Evolutionary conservation across 1,140 invertebrate species (phyloP).

Genomic region (Drosophila punjabiensis): DNA sequence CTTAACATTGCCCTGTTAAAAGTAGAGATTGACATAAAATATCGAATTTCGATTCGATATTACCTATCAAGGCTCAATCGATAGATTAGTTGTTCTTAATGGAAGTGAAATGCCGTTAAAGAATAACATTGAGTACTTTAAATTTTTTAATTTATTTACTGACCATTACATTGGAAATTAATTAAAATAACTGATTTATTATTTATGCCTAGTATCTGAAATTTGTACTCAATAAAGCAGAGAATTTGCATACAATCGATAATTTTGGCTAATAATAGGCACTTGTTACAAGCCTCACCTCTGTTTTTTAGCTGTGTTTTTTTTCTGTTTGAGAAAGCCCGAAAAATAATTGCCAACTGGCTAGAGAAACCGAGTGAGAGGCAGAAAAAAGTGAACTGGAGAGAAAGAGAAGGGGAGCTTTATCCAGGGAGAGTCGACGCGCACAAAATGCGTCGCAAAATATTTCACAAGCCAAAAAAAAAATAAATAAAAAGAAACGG

Average conservation of each 20-base stretch:
- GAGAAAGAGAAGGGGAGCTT: constrained; percentile 40
- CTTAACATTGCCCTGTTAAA: constrained; percentile 25
- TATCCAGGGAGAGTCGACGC: constrained; percentile 30
- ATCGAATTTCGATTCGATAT: not conserved
- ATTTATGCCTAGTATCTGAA: too few relatives aligned
- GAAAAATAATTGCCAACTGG: constrained; percentile 68
- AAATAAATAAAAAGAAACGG: constrained; percentile 15
- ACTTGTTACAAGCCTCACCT: constrained; percentile 8
- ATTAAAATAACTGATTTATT: too few relatives aligned
- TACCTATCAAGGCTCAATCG: not conserved
- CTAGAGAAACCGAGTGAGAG: constrained; percentile 10
- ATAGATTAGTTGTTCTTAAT: too few relatives aligned
- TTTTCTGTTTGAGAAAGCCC: constrained; percentile 41
- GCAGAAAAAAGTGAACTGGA: constrained; percentile 1
- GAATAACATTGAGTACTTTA: too few relatives aligned
- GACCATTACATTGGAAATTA: too few relatives aligned
- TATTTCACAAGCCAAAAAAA: constrained; percentile 55
- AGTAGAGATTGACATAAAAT: not conserved
- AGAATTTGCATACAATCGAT: not conserved
- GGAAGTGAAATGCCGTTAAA: too few relatives aligned
- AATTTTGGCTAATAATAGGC: not conserved
- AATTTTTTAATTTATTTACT: too few relatives aligned
- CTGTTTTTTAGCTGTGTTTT: constrained; percentile 3
- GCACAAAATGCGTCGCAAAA: constrained; percentile 78
- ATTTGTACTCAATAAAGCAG: too few relatives aligned